phyloP scores from a whole-genome alignment of 2,113 vertebrate species.

The Nothoprocta perdicaria region DNA sequence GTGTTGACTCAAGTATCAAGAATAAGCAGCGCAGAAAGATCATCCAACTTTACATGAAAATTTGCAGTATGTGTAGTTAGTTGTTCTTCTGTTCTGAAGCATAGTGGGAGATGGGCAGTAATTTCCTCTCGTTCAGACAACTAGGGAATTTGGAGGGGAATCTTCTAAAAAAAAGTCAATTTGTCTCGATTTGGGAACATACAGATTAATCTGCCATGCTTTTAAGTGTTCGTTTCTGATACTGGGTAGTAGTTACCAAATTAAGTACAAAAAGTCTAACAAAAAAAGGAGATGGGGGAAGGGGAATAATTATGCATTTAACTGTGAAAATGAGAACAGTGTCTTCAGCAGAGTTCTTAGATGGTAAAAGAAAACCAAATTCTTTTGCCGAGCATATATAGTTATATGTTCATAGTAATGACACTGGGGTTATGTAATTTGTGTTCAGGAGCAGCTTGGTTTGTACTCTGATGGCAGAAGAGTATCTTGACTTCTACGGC shows the following conservation, averaged over 20 bases:
- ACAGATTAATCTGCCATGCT: background rate
- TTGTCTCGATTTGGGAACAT: background rate
- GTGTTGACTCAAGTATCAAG: background rate
- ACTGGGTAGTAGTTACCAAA: no score
- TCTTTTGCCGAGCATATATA: background rate
- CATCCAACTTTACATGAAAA: background rate
- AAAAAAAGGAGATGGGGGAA: no score
- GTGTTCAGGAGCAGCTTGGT: background rate
- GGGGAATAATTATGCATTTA: background rate
- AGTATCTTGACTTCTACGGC: background rate
- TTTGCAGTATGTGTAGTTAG: background rate
- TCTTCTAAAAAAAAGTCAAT: fast-evolving
- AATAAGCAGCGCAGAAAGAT: background rate
- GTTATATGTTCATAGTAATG: background rate
- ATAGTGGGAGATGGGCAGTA: background rate
- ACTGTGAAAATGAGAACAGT: background rate
- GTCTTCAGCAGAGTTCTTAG: background rate
- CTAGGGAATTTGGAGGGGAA: background rate
- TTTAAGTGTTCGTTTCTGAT: background rate
- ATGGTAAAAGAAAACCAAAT: background rate
- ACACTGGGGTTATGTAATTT: background rate
- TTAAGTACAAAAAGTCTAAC: background rate
- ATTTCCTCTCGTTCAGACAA: fast-evolving
- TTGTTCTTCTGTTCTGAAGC: background rate
- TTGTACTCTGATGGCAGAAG: background rate